Percentiles rank a stretch among this genome's conserved stretches.
Conservation (phyloP, 2,113 vertebrate genomes). For the Macquaria ambigua region DNA sequence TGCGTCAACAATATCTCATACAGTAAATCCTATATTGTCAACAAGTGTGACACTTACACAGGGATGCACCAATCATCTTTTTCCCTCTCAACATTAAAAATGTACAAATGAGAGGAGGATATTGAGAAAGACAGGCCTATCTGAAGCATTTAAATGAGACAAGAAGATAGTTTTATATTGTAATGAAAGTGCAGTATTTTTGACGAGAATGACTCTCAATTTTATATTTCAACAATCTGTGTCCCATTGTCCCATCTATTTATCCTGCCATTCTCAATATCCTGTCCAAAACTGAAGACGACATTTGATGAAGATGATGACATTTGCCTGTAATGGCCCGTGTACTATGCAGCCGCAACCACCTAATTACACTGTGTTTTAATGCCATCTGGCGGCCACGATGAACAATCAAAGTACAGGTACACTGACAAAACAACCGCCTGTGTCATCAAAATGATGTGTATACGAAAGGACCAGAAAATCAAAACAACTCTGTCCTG, state of each 20-base stretch:
- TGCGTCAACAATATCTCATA: neutral
- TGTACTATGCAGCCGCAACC: neutral
- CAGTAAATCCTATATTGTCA: neutral
- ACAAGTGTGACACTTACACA: neutral
- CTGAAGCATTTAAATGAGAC: neutral
- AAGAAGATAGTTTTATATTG: neutral
- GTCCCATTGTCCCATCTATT: neutral
- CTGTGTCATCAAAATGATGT: constrained; percentile 9
- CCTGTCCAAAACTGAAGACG: neutral
- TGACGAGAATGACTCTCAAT: neutral
- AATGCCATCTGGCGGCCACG: constrained; percentile 46
- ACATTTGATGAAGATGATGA: neutral
- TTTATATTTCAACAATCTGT: neutral
- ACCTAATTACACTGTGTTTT: neutral
- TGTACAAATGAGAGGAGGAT: neutral
- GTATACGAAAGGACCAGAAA: constrained; percentile 12
- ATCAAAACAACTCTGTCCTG: too few relatives aligned
- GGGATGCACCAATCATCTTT: neutral
- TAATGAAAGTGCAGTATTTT: neutral
- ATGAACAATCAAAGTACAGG: neutral
- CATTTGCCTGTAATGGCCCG: neutral
- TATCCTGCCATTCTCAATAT: neutral
- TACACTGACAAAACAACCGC: constrained; percentile 12
- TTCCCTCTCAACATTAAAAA: neutral
- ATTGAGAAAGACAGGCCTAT: neutral